Percentiles rank a stretch among this genome's conserved stretches.
Evolutionary conservation across 2,113 vertebrate genomes (phyloP).

Genomic region (Pycnonotus jocosus): DNA sequence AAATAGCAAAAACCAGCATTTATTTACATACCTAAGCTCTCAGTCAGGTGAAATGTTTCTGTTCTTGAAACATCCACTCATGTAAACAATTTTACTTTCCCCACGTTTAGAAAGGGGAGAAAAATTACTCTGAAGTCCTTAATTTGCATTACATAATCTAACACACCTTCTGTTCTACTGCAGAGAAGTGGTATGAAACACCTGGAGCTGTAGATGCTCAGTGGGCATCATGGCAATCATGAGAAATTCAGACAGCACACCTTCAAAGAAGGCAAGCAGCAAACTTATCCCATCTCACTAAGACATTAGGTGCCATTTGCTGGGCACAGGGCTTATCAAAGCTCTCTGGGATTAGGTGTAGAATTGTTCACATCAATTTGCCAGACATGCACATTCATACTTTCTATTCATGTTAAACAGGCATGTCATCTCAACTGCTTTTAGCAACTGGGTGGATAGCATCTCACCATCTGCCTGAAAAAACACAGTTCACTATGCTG

Average conservation of each 20-base stretch:
- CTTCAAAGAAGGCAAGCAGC: background rate
- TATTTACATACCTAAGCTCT: slow-evolving; percentile 3
- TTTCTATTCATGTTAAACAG: background rate
- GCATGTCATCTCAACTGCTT: background rate
- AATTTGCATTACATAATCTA: background rate
- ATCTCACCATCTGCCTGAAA: background rate
- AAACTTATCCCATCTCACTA: background rate
- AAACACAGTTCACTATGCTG: background rate
- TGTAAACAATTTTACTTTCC: slow-evolving; percentile 29
- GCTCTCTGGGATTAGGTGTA: background rate
- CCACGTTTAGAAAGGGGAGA: background rate
- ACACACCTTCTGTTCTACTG: background rate
- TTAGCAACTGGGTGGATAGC: background rate
- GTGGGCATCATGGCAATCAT: background rate
- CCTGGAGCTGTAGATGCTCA: slow-evolving; percentile 13
- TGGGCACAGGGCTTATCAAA: background rate
- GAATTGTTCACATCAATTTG: background rate
- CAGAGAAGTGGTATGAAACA: background rate
- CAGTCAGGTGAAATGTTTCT: slow-evolving; percentile 13
- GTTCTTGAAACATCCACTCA: slow-evolving; percentile 16
- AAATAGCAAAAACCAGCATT: slow-evolving; percentile 11
- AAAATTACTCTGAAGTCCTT: background rate
- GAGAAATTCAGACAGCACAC: background rate
- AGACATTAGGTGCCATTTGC: background rate
- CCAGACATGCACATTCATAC: background rate